Conservation (phyloP, 2,888 invertebrate genomes). For the Eupithecia exiguata region DNA sequence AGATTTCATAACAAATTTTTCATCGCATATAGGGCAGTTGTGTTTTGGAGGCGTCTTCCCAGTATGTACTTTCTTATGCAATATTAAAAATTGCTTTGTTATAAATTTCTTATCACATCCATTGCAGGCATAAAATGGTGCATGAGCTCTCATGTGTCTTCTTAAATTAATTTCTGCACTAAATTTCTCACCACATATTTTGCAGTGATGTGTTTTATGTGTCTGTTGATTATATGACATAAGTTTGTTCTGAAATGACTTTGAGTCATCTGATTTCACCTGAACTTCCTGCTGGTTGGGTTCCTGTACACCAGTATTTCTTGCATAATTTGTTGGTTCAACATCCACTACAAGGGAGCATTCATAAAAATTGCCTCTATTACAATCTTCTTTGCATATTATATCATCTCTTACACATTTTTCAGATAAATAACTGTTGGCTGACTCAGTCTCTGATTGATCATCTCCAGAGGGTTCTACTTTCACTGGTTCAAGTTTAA, state of each 20-base stretch:
- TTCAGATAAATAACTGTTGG: not conserved
- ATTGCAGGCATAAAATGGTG: not conserved
- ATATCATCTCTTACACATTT: not conserved
- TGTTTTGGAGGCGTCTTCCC: not conserved
- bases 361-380: not conserved
- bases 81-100: not conserved
- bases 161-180: not conserved
- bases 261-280: not conserved
- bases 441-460: not conserved
- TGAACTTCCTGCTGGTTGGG: not conserved
- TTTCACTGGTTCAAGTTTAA: not conserved
- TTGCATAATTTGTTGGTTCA: not conserved
- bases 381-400: not conserved
- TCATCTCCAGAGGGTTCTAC: not conserved
- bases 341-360: not conserved
- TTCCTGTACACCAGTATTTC: not conserved
- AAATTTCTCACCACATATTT: not conserved
- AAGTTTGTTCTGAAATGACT: not conserved
- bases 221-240: not conserved
- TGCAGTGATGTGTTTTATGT: not conserved
- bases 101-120: slow-evolving; percentile 1
- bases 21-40: not conserved
- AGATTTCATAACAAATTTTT: not conserved
- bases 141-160: not conserved
- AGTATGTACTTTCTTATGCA: not conserved